Percentiles rank a stretch among this genome's conserved stretches.
These are phyloP conservation scores for Eptesicus fuscus DNA, from an alignment of 2,113 vertebrate species.

Conservation along the genomic window DNA sequence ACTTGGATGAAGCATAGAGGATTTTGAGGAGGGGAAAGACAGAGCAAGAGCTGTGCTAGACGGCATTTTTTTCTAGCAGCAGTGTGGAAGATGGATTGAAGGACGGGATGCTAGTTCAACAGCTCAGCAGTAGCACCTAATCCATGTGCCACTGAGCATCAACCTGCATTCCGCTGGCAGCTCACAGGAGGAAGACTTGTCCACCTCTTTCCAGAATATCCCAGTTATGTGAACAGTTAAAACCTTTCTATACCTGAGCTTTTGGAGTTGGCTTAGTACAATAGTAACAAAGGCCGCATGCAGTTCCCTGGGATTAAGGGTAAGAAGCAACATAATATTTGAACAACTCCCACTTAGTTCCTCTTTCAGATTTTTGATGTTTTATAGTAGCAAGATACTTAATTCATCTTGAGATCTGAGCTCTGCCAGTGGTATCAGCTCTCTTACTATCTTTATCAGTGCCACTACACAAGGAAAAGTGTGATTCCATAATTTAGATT, in stretches of 20 bases:
- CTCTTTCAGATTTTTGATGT: background rate
- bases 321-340: background rate
- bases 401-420: background rate
- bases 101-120: background rate
- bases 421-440: background rate
- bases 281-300: background rate
- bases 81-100: background rate
- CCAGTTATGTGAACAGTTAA: background rate
- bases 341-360: background rate
- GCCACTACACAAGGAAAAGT: background rate
- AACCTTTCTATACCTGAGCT: background rate
- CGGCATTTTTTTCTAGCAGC: background rate
- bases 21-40: background rate
- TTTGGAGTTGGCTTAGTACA: background rate
- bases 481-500: background rate
- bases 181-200: background rate
- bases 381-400: background rate
- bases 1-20: background rate
- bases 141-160: accelerated
- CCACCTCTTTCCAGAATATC: background rate
- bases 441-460: background rate
- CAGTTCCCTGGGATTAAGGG: background rate
- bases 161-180: background rate
- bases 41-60: background rate
- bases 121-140: background rate